phyloP scores from a whole-genome alignment of 2,113 vertebrate genomes.

The Monopterus albus region DNA sequence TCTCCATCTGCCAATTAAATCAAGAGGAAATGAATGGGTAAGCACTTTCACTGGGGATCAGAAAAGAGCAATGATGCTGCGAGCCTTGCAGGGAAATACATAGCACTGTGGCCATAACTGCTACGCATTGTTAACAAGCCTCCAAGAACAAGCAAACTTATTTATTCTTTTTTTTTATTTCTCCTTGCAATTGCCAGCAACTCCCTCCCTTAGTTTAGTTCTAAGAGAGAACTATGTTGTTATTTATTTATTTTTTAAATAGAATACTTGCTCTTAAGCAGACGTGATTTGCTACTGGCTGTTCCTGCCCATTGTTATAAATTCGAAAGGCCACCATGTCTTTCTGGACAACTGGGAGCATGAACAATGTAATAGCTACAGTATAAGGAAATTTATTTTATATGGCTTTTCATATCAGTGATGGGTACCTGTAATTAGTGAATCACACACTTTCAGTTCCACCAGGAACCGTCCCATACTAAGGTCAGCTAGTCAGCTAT shows the following conservation, averaged over 20 bases:
- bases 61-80: conserved; percentile 39
- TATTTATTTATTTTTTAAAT: conserved; percentile 52
- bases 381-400: conserved; percentile 12
- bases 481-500: no score
- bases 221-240: conserved; percentile 42
- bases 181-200: background rate
- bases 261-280: conserved; percentile 33
- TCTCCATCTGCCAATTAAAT: conserved; percentile 65
- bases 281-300: conserved; percentile 40
- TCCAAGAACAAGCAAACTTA: conserved; percentile 35
- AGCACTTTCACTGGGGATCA: conserved; percentile 61
- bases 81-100: conserved; percentile 24
- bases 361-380: conserved; percentile 6
- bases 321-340: conserved; percentile 9
- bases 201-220: conserved; percentile 26
- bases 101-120: background rate
- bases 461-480: no score
- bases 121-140: conserved; percentile 37
- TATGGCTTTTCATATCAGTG: conserved; percentile 10
- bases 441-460: conserved; percentile 23
- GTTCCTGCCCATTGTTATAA: conserved; percentile 47
- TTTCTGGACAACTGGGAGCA: background rate
- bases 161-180: conserved; percentile 51
- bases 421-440: background rate
- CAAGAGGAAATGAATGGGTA: conserved; percentile 67